phyloP scores from a whole-genome alignment of 2,888 invertebrate genomes.

The Hedychridium roseum region DNA sequence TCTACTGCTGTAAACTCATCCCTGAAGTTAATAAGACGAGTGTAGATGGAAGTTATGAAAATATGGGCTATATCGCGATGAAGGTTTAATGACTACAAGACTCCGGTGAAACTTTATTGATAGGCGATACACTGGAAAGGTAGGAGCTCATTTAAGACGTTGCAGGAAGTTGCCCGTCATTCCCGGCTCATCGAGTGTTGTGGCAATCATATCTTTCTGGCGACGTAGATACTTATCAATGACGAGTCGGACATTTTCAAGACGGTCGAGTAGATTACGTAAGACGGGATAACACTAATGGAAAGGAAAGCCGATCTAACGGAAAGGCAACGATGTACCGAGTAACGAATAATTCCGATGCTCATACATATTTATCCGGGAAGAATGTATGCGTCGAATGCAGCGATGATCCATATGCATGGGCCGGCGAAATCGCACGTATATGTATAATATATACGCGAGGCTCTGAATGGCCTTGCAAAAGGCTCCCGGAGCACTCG shows the following conservation, averaged over 20 bases:
- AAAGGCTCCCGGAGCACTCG: slow-evolving; percentile 26
- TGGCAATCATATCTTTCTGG: too few species aligned
- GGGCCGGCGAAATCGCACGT: slow-evolving; percentile 37
- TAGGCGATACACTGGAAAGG: slow-evolving; percentile 8
- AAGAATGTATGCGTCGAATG: slow-evolving; percentile 47
- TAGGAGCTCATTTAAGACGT: slow-evolving; percentile 15
- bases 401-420: slow-evolving; percentile 49
- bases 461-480: slow-evolving; percentile 32
- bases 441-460: too few species aligned
- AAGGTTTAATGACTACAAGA: slow-evolving; percentile 25
- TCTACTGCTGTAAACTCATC: too few species aligned
- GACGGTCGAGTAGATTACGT: too few species aligned
- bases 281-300: slow-evolving; percentile 12
- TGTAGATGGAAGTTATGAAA: too few species aligned
- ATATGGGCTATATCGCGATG: slow-evolving; percentile 20
- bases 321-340: slow-evolving; percentile 32
- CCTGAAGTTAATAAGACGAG: too few species aligned
- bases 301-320: slow-evolving; percentile 27
- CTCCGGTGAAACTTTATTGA: slow-evolving; percentile 8
- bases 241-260: too few species aligned
- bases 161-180: slow-evolving; percentile 26
- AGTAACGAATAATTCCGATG: slow-evolving; percentile 47
- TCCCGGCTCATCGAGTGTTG: slow-evolving; percentile 8
- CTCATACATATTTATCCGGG: slow-evolving; percentile 49
- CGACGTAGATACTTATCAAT: slow-evolving; percentile 18